Evolutionary conservation across 2,113 vertebrate genomes (phyloP).

Genomic region (Polypterus senegalus): DNA sequence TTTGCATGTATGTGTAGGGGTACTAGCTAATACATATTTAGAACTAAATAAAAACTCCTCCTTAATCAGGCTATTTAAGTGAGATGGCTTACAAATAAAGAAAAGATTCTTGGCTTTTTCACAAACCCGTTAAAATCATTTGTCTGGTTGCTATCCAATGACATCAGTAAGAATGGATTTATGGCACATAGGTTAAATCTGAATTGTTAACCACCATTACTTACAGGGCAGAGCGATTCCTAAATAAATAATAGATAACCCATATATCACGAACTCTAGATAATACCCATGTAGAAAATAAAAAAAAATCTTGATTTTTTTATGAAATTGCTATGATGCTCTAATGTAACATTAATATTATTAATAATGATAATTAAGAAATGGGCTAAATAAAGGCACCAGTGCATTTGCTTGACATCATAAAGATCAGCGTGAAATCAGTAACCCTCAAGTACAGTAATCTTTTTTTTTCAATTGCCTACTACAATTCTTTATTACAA

Average conservation of each 20-base stretch:
- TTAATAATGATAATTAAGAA: no score
- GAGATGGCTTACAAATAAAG: no score
- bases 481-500: slow-evolving; percentile 74
- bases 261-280: not conserved
- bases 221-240: not conserved
- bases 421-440: slow-evolving; percentile 47
- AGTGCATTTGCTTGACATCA: slow-evolving; percentile 11
- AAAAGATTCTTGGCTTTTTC: no score
- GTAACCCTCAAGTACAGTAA: slow-evolving; percentile 49
- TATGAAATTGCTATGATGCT: no score
- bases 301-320: no score
- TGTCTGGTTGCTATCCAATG: not conserved
- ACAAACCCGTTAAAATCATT: no score
- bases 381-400: no score
- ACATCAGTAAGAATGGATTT: not conserved
- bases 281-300: not conserved
- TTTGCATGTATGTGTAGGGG: no score
- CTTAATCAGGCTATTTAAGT: no score
- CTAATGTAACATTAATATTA: no score
- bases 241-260: slow-evolving; percentile 1
- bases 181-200: not conserved
- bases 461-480: slow-evolving; percentile 47
- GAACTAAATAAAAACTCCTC: no score
- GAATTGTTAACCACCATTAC: not conserved
- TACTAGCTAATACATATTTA: no score